Evolutionary conservation across 1,140 invertebrate genomes (phyloP).

Genomic region (Coenobita brevimanus): DNA sequence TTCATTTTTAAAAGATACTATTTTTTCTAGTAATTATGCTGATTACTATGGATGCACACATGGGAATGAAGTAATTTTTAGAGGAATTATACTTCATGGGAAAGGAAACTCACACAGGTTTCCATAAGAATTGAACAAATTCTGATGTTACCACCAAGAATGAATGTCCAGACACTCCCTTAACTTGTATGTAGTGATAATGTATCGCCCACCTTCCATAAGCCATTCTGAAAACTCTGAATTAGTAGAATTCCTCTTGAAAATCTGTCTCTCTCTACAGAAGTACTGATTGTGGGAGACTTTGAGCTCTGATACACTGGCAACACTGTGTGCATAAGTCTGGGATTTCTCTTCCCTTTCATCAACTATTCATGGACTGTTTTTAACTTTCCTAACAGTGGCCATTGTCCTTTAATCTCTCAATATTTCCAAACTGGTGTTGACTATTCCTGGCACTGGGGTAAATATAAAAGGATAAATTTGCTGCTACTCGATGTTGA

Average conservation of each 20-base stretch:
- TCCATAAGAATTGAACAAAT: no score
- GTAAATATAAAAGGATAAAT: constrained; percentile 18
- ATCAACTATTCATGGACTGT: background rate
- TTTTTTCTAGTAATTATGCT: no score
- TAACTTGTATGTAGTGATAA: constrained; percentile 4
- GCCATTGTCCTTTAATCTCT: constrained; percentile 25
- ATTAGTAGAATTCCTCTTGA: background rate
- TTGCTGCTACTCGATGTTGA: background rate
- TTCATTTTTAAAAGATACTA: no score
- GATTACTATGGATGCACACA: no score
- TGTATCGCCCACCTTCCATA: constrained; percentile 11
- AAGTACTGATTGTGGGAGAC: constrained; percentile 15
- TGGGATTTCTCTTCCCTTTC: background rate
- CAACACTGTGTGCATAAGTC: background rate
- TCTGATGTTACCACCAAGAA: no score
- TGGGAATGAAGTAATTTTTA: no score
- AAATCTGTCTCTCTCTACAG: background rate
- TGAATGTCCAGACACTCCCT: no score
- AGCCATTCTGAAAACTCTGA: background rate
- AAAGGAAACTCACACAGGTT: no score
- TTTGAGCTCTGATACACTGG: background rate
- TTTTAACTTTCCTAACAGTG: background rate
- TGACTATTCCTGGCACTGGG: constrained; percentile 12
- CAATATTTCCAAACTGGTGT: constrained; percentile 5
- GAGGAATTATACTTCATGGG: no score